Percentiles rank a stretch among this genome's conserved stretches.
Conservation (phyloP, 1,140 invertebrate species). For the Pogonognathellus flavescens region DNA sequence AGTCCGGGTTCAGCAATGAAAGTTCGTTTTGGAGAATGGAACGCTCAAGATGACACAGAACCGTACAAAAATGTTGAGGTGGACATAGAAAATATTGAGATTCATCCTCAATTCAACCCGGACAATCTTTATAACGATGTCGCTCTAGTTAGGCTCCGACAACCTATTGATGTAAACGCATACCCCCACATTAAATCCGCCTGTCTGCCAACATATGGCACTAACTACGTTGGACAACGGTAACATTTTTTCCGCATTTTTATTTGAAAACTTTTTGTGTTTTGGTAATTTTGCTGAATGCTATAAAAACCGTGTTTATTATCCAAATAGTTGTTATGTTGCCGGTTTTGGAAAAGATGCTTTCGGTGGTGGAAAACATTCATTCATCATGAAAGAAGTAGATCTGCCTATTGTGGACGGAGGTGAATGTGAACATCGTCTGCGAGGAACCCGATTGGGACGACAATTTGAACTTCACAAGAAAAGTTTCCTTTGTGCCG, state of each 20-base stretch:
- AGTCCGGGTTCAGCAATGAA: conserved; percentile 71
- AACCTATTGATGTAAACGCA: conserved; percentile 74
- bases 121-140: conserved; percentile 80
- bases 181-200: conserved; percentile 80
- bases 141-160: conserved; percentile 76
- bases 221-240: conserved; percentile 75
- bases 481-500: conserved; percentile 82
- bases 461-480: conserved; percentile 75
- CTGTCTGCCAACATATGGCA: conserved; percentile 75
- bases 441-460: conserved; percentile 78
- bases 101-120: conserved; percentile 78
- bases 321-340: conserved; percentile 75
- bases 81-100: conserved; percentile 72
- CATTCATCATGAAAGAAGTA: conserved; percentile 78
- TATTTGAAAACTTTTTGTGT: not conserved
- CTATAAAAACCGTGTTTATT: not conserved
- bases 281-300: not conserved
- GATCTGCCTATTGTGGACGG: conserved; percentile 79
- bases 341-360: conserved; percentile 87
- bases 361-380: conserved; percentile 79
- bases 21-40: conserved; percentile 80
- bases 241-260: conserved; percentile 62
- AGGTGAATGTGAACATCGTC: conserved; percentile 75
- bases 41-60: conserved; percentile 75
- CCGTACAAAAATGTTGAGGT: conserved; percentile 77